These are phyloP conservation scores for Brachionus plicatilis DNA, from an alignment of 1,140 invertebrate genomes.

Conservation along the genomic window DNA sequence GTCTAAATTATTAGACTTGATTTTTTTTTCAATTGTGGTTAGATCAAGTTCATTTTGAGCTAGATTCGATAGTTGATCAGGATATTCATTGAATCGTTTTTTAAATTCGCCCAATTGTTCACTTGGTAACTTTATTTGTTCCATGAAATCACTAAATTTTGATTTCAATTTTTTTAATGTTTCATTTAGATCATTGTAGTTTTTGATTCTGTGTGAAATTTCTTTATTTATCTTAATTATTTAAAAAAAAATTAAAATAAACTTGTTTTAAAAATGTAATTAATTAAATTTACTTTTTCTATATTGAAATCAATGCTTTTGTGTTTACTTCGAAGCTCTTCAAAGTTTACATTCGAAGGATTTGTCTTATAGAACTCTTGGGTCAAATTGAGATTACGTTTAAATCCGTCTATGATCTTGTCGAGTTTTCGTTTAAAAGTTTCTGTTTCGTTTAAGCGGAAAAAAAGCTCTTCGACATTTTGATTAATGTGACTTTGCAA, in stretches of 20 bases:
- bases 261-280: neutral
- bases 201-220: neutral
- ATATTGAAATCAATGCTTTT: conserved; percentile 6
- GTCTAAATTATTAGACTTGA: neutral
- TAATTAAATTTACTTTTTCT: neutral
- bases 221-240: neutral
- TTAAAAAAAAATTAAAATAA: neutral
- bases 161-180: neutral
- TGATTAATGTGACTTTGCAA: neutral
- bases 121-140: neutral
- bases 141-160: neutral
- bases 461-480: neutral
- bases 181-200: neutral
- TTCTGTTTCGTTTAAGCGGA: neutral
- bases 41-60: neutral
- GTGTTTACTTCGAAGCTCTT: neutral
- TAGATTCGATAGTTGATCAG: neutral
- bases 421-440: neutral
- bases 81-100: neutral
- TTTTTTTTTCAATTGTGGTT: neutral
- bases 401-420: neutral
- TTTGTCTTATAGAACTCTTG: neutral
- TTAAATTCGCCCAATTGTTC: neutral
- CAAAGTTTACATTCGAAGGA: neutral
- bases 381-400: neutral